A percentile compares a stretch with the other conserved stretches of the same genome.
Evolutionary conservation across 2,113 vertebrate genomes (phyloP).

Genomic region (Zapus hudsonius): DNA sequence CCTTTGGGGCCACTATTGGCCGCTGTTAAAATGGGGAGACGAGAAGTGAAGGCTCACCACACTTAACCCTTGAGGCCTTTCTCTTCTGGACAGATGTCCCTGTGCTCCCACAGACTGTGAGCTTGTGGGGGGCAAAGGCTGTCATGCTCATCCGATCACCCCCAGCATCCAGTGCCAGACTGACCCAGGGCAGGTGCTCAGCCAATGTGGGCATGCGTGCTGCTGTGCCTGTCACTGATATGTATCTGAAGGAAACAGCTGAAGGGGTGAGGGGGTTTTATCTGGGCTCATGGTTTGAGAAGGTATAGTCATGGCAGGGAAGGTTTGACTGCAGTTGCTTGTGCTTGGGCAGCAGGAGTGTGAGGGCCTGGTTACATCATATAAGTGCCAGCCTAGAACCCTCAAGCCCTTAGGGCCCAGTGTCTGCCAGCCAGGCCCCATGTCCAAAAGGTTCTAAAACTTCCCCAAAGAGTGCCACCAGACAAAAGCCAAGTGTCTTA

Average conservation of each 20-base stretch:
- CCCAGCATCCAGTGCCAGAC: neutral
- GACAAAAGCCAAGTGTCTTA: neutral
- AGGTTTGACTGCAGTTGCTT: neutral
- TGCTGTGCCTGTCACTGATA: no score
- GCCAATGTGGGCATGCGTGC: neutral
- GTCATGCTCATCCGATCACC: fast-evolving
- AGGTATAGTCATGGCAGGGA: no score
- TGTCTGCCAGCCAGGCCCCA: neutral
- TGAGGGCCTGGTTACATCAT: neutral
- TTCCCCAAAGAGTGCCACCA: neutral
- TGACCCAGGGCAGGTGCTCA: neutral
- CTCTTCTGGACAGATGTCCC: neutral
- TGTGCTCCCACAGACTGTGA: no score
- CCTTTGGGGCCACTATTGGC: neutral
- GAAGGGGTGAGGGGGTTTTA: no score
- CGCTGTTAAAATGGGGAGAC: neutral
- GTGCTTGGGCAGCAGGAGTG: neutral
- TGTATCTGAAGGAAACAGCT: no score
- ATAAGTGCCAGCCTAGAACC: neutral
- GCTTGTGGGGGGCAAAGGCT: neutral
- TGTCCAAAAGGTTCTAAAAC: neutral
- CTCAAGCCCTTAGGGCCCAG: no score
- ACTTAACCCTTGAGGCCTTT: neutral
- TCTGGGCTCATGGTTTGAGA: neutral
- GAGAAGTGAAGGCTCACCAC: neutral